Evolutionary conservation across 2,888 invertebrate genomes (phyloP).

Genomic region (Drosophila quinaria): DNA sequence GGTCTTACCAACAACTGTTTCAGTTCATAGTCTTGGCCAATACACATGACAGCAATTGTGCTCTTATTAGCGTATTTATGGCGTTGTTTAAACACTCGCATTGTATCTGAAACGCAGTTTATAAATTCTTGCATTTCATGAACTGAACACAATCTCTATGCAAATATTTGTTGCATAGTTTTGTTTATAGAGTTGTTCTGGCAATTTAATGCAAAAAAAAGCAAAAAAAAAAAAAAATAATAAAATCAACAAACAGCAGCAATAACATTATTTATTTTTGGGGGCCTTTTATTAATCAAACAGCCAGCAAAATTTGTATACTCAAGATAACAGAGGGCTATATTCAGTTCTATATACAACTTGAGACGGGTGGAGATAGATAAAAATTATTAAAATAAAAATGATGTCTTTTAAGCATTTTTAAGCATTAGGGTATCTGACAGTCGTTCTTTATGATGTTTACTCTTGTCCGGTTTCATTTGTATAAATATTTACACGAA

Average conservation of each 20-base stretch:
- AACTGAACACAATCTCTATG: conserved; percentile 29
- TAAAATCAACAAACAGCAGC: conserved; percentile 5
- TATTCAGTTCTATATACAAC: background rate
- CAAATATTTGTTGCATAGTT: conserved; percentile 58
- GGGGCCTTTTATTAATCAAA: conserved; percentile 30
- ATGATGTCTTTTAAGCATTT: background rate
- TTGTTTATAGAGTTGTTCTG: conserved; percentile 56
- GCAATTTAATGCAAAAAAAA: conserved; percentile 30
- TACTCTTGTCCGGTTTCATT: background rate
- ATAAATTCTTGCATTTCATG: conserved; percentile 42
- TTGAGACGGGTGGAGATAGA: background rate
- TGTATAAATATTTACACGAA: conserved; percentile 33
- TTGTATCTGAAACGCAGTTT: conserved; percentile 55
- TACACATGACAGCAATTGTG: conserved; percentile 36
- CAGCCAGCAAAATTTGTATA: conserved; percentile 7
- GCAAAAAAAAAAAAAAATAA: background rate
- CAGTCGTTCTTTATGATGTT: background rate
- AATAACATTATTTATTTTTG: conserved; percentile 26
- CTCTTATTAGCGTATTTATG: conserved; percentile 19
- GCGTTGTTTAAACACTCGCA: conserved; percentile 22
- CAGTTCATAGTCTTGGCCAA: conserved; percentile 32
- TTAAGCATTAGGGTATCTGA: conserved; percentile 1
- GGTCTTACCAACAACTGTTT: conserved; percentile 48
- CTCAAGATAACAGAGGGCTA: background rate
- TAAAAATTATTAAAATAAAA: background rate